Evolutionary conservation across 2,797 vertebrate species (phyloP).

Genomic region (Enteromius paludinosus): DNA sequence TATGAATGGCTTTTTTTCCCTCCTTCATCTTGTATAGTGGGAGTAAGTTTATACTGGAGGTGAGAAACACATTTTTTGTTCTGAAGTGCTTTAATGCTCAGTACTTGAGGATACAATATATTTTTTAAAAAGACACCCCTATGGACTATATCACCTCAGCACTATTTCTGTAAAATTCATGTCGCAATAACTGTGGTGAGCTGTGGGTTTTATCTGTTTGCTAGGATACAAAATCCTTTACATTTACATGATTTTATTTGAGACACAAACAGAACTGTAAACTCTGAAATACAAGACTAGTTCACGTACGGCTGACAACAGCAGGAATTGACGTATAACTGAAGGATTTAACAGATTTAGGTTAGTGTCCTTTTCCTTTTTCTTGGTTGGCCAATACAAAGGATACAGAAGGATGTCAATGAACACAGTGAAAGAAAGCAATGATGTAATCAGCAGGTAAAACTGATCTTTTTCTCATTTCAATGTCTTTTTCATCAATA

Average conservation of each 20-base stretch:
- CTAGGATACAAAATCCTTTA: neutral
- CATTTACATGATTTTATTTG: neutral
- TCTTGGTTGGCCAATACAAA: no score
- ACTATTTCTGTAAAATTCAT: neutral
- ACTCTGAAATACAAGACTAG: neutral
- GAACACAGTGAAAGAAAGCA: neutral
- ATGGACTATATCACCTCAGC: neutral
- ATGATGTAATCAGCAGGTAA: neutral
- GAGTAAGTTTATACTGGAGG: slow-evolving; percentile 10
- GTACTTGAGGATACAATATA: slow-evolving; percentile 10
- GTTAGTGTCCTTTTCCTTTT: no score
- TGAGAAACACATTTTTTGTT: neutral
- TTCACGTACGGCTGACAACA: neutral
- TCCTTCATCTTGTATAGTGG: neutral
- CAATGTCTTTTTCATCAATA: neutral
- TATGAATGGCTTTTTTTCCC: slow-evolving; percentile 19
- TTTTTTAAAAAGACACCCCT: neutral
- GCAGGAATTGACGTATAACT: neutral
- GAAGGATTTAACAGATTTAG: neutral
- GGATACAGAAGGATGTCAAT: neutral
- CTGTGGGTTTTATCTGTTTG: neutral
- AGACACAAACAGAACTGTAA: neutral
- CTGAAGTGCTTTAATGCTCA: neutral
- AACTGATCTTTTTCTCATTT: neutral
- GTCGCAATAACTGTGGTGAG: neutral